Evolutionary conservation across 2,113 vertebrate genomes (phyloP).

Genomic region (Cottus gobio): DNA sequence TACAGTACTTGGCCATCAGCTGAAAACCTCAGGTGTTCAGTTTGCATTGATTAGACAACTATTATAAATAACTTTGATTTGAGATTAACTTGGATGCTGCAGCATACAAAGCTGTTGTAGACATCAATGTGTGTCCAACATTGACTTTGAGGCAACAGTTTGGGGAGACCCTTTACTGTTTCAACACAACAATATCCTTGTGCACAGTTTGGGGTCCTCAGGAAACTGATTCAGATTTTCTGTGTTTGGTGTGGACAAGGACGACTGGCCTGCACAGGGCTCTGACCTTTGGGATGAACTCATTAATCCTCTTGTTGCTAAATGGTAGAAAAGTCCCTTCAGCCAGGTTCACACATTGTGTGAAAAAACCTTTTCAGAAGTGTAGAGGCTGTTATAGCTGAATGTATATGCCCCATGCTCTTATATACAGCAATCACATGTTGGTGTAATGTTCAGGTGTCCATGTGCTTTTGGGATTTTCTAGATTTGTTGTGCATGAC

Average conservation of each 20-base stretch:
- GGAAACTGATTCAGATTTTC: not conserved
- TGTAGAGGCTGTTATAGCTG: not conserved
- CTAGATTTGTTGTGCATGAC: not conserved
- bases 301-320: not conserved
- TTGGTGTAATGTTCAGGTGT: too few relatives aligned
- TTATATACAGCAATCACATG: too few relatives aligned
- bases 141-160: not conserved
- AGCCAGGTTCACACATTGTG: not conserved
- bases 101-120: too few relatives aligned
- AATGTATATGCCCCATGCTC: not conserved
- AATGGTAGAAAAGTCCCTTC: not conserved
- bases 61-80: not conserved
- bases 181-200: not conserved
- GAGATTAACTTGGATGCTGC: not conserved
- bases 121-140: too few relatives aligned
- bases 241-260: not conserved
- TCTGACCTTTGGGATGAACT: not conserved
- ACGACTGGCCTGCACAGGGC: not conserved
- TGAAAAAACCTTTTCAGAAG: not conserved
- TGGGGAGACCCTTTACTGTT: not conserved
- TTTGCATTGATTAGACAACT: not conserved
- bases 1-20: not conserved
- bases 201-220: too few relatives aligned
- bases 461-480: not conserved
- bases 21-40: not conserved